Evolutionary conservation across 2,113 vertebrate genomes (phyloP).

Genomic region (Cyprinus carpio): DNA sequence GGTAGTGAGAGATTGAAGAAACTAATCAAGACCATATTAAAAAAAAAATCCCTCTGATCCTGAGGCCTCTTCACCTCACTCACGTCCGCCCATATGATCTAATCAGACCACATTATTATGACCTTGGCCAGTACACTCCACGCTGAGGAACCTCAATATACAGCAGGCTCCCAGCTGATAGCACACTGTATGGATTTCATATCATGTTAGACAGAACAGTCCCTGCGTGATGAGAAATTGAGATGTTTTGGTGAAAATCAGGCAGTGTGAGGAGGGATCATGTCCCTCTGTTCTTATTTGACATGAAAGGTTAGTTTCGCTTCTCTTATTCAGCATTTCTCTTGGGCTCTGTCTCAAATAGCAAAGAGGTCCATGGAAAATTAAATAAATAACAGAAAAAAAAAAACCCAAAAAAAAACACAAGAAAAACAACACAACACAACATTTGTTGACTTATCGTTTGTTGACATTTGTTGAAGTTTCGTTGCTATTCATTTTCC

Average conservation of each 20-base stretch:
- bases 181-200: constrained; percentile 32
- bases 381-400: too few species aligned
- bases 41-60: constrained; percentile 20
- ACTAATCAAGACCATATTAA: constrained; percentile 33
- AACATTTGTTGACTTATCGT: neutral
- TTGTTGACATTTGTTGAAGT: neutral
- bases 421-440: too few species aligned
- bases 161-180: constrained; percentile 27
- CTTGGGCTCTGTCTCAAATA: neutral
- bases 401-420: too few species aligned
- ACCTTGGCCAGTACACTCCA: constrained; percentile 27
- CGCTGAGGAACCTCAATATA: constrained; percentile 37
- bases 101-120: constrained; percentile 47
- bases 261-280: neutral
- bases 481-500: neutral
- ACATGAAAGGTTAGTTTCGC: neutral
- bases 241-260: constrained; percentile 18
- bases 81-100: constrained; percentile 23
- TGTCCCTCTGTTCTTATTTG: constrained; percentile 17
- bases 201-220: constrained; percentile 27
- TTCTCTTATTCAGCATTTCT: neutral
- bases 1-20: neutral
- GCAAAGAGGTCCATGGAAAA: neutral
- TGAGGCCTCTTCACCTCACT: constrained; percentile 15
- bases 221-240: constrained; percentile 8